phyloP scores from a whole-genome alignment of 2,797 vertebrate species.

The Hemibagrus guttatus region DNA sequence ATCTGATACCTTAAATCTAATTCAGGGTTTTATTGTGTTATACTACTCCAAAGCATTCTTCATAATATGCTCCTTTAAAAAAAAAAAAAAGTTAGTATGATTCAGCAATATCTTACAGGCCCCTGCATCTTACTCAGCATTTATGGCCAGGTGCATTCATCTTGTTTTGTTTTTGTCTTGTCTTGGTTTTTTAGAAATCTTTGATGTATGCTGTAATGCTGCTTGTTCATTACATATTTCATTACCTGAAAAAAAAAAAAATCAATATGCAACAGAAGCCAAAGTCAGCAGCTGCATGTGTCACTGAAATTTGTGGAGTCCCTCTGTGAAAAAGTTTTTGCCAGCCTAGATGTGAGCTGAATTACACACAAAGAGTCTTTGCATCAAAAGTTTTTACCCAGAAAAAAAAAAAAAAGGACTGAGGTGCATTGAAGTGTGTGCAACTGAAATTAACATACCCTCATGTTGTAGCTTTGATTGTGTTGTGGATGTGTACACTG shows the following conservation, averaged over 20 bases:
- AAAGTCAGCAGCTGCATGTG: not conserved
- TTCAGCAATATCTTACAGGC: slow-evolving; percentile 28
- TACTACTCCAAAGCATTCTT: not conserved
- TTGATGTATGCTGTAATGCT: not conserved
- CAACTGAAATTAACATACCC: not conserved
- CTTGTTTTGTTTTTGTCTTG: not conserved
- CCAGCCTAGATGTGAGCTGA: not conserved
- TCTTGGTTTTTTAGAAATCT: not conserved
- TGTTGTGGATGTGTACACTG: not conserved
- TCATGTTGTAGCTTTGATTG: not conserved
- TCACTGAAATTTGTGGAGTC: not conserved
- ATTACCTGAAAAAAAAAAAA: slow-evolving; percentile 1
- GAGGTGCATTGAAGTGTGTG: not conserved
- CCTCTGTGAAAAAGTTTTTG: slow-evolving; percentile 11
- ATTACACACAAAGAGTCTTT: not conserved
- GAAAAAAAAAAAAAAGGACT: too few relatives aligned
- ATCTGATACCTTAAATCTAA: not conserved
- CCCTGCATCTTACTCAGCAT: slow-evolving; percentile 24
- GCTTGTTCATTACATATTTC: not conserved
- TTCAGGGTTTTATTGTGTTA: not conserved
- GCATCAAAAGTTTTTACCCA: not conserved
- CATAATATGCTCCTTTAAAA: not conserved
- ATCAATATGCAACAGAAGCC: not conserved
- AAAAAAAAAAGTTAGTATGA: slow-evolving; percentile 8
- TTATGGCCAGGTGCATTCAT: not conserved